Base-by-base conservation (phyloP, 2,888 invertebrate genomes). In the Clepsis dumicolana region DNA sequence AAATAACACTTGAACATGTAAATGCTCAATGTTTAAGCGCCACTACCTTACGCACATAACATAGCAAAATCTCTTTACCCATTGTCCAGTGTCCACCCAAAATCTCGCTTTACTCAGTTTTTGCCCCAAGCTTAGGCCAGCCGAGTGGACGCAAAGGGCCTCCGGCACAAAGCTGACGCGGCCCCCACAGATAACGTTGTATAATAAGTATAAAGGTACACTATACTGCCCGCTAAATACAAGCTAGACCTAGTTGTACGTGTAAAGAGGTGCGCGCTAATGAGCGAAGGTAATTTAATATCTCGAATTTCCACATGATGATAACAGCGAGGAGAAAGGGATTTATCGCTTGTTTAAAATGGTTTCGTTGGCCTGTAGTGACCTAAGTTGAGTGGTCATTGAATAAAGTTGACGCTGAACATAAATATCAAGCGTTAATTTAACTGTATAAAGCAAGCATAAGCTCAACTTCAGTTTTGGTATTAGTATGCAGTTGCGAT, bases 51-150 rank as follows among this genome's bases (percentile, higher is more conserved):
- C 38, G 18, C 18, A 35, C 10, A 10, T 12, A 35, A 8, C 7
- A 18, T 18, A 38, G n/a, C 38, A 38, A 38, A 38, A 44, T 18
- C 18, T 44, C n/a, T 44, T 44, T 18, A 18, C 44, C 16, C 18
- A 41, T 41, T 16, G 16, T 7, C 41, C 44, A 44, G 18, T 18
- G 44, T 2, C 16, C 44, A 35, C 12, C 35, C 21, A 48, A 66
- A 44, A 48, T 35, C 32, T 56, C 21, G 35, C 44, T 44, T 53
- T 25, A 27, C 18, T 60, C 18, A 21, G 66, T 66, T 61, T 56
- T 62, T 67, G 48, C 14, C n/a, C 48, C 21, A n/a, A 44, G 38
- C 61, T n/a, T 24, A 54, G 54, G 75, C 74, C 65, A 74, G 29
- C 16, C 53, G 60, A 65, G 57, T n/a, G 29, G 59, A 50, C 65